Evolutionary conservation across 2,797 vertebrate species (phyloP).

Genomic region (Rachycentron canadum): DNA sequence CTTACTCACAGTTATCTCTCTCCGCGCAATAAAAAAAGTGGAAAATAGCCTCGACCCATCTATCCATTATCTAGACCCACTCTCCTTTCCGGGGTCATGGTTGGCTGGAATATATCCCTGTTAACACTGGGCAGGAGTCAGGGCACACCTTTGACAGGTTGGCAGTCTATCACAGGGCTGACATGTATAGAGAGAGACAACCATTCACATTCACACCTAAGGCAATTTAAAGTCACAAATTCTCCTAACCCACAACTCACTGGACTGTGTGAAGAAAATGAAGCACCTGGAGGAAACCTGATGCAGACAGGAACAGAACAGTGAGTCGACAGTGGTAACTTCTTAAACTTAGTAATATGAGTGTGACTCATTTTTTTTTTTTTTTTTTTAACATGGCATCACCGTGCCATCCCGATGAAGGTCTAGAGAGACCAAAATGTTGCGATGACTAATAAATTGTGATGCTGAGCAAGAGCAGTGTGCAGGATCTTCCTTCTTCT

Average conservation of each 20-base stretch:
- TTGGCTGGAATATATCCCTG: no score
- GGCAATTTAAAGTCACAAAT: neutral
- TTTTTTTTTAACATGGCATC: no score
- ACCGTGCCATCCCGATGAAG: no score
- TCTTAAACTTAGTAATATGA: no score
- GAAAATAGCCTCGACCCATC: neutral
- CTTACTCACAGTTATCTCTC: neutral
- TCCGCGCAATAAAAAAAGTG: slow-evolving; percentile 1
- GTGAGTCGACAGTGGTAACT: no score
- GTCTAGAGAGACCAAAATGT: no score
- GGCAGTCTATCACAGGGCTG: neutral
- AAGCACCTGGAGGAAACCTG: neutral
- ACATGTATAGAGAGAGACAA: neutral
- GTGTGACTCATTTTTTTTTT: no score
- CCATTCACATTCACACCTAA: neutral
- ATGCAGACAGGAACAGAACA: neutral
- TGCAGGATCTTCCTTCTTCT: no score
- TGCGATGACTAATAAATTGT: no score
- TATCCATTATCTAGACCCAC: neutral
- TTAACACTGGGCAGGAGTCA: neutral
- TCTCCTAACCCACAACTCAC: neutral
- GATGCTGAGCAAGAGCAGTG: no score
- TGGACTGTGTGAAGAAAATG: neutral
- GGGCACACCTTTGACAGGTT: neutral
- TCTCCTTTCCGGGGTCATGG: neutral